phyloP scores from a whole-genome alignment of 2,113 vertebrate species.

The Megaceryle torquata region DNA sequence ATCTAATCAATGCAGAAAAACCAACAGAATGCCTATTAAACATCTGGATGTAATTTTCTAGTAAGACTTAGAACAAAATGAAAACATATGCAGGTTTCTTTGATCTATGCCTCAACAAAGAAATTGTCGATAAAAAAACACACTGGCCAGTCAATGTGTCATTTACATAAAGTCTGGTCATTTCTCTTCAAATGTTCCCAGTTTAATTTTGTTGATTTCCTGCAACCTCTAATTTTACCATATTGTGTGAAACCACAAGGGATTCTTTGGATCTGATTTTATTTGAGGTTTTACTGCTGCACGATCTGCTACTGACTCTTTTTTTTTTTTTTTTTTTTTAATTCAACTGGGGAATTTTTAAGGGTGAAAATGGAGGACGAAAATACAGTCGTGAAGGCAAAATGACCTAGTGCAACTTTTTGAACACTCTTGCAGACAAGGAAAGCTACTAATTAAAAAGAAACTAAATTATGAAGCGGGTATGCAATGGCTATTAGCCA shows the following conservation, averaged over 20 bases:
- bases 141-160: constrained; percentile 76
- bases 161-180: constrained; percentile 75
- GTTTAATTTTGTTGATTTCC: constrained; percentile 80
- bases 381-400: constrained; percentile 28
- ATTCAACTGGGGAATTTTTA: constrained; percentile 20
- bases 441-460: constrained; percentile 57
- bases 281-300: constrained; percentile 77
- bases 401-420: constrained; percentile 35
- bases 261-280: constrained; percentile 75
- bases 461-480: constrained; percentile 49
- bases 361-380: constrained; percentile 3
- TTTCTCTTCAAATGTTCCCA: constrained; percentile 77
- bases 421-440: constrained; percentile 36
- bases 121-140: constrained; percentile 76
- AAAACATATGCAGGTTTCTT: constrained; percentile 83
- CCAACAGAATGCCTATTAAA: constrained; percentile 84
- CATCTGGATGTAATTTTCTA: constrained; percentile 88
- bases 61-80: constrained; percentile 82
- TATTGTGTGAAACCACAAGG: constrained; percentile 79
- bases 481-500: constrained; percentile 34
- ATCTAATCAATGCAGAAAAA: constrained; percentile 86
- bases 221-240: constrained; percentile 81
- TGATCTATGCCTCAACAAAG: constrained; percentile 83
- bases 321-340: not conserved
- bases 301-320: constrained; percentile 71